Evolutionary conservation across 2,113 vertebrate genomes (phyloP).

Genomic region (Odocoileus virginianus): DNA sequence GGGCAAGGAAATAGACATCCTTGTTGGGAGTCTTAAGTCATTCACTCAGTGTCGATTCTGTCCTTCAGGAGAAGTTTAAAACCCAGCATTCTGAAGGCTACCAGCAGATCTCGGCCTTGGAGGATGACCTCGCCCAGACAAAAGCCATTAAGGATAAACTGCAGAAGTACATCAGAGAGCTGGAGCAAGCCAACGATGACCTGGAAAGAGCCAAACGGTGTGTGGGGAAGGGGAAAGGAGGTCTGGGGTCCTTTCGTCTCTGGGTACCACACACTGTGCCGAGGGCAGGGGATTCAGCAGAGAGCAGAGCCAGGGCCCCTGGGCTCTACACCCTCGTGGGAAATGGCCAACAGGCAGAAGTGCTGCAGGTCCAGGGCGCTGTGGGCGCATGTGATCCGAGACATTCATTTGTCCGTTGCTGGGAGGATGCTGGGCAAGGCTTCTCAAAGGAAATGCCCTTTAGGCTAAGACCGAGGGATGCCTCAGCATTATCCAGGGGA

Average conservation of each 20-base stretch:
- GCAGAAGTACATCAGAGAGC: slow-evolving; percentile 96
- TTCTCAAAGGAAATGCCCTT: not conserved
- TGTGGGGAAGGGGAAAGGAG: not conserved
- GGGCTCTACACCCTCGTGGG: not conserved
- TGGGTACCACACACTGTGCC: not conserved
- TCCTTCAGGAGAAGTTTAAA: slow-evolving; percentile 91
- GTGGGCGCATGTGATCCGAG: not conserved
- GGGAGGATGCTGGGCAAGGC: not conserved
- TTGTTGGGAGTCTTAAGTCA: not conserved
- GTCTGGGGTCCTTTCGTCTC: not conserved
- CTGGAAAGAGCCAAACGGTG: slow-evolving; percentile 97
- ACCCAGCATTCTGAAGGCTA: slow-evolving; percentile 89
- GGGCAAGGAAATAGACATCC: not conserved
- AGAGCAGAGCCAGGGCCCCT: not conserved
- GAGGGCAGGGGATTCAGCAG: not conserved
- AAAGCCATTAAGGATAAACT: slow-evolving; percentile 92
- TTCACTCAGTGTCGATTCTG: not conserved
- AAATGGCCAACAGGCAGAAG: not conserved
- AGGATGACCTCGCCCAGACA: slow-evolving; percentile 92
- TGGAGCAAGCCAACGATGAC: slow-evolving; percentile 97
- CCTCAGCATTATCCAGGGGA: not conserved
- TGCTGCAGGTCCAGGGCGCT: not conserved
- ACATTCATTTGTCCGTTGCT: rapidly evolving
- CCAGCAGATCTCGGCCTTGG: slow-evolving; percentile 89
- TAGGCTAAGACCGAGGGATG: not conserved